Evolutionary conservation across 2,888 invertebrate genomes (phyloP).

Genomic region (Sminthurides aquaticus): DNA sequence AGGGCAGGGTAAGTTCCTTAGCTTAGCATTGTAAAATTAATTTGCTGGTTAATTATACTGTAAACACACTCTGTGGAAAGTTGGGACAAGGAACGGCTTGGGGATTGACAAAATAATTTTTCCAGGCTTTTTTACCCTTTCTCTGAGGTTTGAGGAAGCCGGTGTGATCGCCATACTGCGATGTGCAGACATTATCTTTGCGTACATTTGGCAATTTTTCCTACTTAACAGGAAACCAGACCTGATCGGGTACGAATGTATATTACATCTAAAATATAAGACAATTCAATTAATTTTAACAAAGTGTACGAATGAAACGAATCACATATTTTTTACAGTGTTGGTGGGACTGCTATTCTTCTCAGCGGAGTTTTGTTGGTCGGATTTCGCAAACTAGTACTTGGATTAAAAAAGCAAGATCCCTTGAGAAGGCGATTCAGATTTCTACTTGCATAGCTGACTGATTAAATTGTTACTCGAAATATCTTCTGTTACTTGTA

Average conservation of each 20-base stretch:
- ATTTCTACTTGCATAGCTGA: no score
- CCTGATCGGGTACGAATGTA: not conserved
- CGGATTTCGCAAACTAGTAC: not conserved
- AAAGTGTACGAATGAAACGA: no score
- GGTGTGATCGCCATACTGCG: not conserved
- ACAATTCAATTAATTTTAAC: no score
- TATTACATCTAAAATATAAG: no score
- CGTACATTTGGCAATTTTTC: not conserved
- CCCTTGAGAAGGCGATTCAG: not conserved
- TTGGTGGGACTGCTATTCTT: not conserved
- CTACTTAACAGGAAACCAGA: not conserved
- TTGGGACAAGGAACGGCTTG: no score
- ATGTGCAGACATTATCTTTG: slow-evolving; percentile 1
- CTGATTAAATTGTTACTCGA: no score
- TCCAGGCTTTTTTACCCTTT: not conserved
- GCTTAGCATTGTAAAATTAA: no score
- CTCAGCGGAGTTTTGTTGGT: not conserved
- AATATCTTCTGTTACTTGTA: no score
- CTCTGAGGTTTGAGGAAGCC: not conserved
- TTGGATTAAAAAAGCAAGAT: not conserved
- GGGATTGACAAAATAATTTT: no score
- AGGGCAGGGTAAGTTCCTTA: slow-evolving; percentile 1
- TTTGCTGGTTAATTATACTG: no score
- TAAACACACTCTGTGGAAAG: no score
- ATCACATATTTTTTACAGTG: no score